Conservation (phyloP, 2,888 invertebrate genomes). For the Aphidoletes aphidimyza region DNA sequence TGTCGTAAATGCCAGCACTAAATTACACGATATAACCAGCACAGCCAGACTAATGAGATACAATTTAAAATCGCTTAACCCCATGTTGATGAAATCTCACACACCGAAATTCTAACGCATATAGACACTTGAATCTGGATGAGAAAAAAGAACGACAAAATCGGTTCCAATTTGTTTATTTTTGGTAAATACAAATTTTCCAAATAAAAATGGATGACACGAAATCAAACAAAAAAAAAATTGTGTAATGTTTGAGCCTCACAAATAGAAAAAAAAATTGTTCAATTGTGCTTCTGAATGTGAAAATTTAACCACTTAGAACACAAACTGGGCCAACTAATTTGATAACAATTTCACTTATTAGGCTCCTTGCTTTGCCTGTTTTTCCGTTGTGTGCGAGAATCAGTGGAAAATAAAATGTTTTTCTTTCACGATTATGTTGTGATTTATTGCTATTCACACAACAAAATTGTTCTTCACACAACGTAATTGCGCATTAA, state of each 20-base stretch:
- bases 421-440: not conserved
- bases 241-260: not conserved
- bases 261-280: not conserved
- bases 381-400: not conserved
- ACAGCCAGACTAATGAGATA: conserved; percentile 20
- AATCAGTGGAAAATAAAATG: not conserved
- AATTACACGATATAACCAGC: not conserved
- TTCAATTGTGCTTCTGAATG: not conserved
- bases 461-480: not conserved
- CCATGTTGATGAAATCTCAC: conserved; percentile 45
- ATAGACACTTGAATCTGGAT: not conserved
- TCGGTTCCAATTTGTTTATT: not conserved
- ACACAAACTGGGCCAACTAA: conserved; percentile 52
- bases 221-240: not conserved
- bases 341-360: conserved; percentile 43
- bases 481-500: conserved; percentile 24
- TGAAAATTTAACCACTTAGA: conserved; percentile 32
- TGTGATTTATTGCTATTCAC: not conserved
- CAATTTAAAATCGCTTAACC: conserved; percentile 38
- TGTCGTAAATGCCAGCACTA: conserved; percentile 30
- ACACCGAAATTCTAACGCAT: conserved; percentile 38
- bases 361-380: not conserved
- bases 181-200: not conserved
- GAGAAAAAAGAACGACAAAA: no score
- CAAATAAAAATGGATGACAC: not conserved